Base-by-base conservation (phyloP, 2,797 vertebrate species). In the Alcedo atthis region DNA sequence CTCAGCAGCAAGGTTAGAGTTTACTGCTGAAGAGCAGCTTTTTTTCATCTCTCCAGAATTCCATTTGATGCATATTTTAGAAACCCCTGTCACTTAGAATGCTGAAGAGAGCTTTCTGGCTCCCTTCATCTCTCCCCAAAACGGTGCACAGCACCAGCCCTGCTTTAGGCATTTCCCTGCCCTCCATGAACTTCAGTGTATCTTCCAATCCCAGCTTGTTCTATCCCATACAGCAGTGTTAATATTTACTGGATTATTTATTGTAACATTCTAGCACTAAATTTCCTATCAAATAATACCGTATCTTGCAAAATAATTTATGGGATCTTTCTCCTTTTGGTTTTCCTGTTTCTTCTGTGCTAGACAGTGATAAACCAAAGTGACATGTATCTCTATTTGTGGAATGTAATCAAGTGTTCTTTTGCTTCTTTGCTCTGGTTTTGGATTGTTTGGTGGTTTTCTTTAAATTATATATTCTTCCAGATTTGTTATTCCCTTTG, bases 31-130 rank as follows among this genome's bases (percentile, higher is more conserved):
- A 20, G 7, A 63, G n/a, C 10, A 8, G 14, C 22, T 37, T 45
- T 54, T 69, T 69, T 45, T 74, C 62, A 26, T n/a, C 21, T 37
- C 45, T 55, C 32, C 5, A 8, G 10, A 54, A 14, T 73, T 63
- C 8, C 22, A 22, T 46, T 87, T 79, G 78, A 95, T 94, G 68
- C 46, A 85, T 90, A 54, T 94, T 95, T 96, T 75, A 95, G 77
- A 33, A 94, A 63, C 76, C 64, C 18, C 1, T 16, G 35, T 90
- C 69, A 74, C 35, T 93, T 88, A 59, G 71, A 83, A 26, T 80
- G 20, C 26, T 48, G 73, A 25, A 48, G 84, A 58, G 49, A 59
- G 45, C 48, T 89, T 87, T 77, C 71, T 54, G 15, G 5, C 35
- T 82, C n/a, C 59, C 62, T 81, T 61, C 24, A 14, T 84, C 48